phyloP scores from a whole-genome alignment of 1,140 invertebrate genomes.

The Heliconius hewitsoni region DNA sequence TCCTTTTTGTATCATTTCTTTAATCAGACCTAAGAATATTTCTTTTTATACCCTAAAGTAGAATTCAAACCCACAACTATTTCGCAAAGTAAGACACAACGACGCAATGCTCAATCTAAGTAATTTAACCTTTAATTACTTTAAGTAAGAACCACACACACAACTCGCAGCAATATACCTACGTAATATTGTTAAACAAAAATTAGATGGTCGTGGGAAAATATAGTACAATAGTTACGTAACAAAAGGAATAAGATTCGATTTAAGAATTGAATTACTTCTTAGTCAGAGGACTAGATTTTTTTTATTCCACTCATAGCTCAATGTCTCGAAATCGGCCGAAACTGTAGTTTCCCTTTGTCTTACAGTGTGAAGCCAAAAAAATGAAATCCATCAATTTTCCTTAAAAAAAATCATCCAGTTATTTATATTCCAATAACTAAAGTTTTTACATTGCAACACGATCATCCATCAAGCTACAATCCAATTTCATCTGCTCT shows the following conservation, averaged over 20 bases:
- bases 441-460: background rate
- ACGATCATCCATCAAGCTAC: background rate
- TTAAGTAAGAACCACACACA: background rate
- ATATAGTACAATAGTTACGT: background rate
- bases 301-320: background rate
- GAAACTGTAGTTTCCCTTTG: no score
- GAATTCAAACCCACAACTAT: no score
- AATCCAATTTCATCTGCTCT: conserved; percentile 8
- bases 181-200: no score
- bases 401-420: background rate
- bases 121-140: background rate
- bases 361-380: background rate
- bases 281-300: background rate
- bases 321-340: no score
- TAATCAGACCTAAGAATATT: no score
- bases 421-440: conserved; percentile 2
- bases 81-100: background rate
- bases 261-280: background rate
- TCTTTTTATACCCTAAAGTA: no score
- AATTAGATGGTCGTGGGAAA: background rate
- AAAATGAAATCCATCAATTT: background rate
- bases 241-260: background rate
- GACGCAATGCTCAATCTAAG: background rate
- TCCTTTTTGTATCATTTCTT: no score
- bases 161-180: background rate